Base-by-base conservation (phyloP, 2,797 vertebrate species). In the Amblyraja radiata region DNA sequence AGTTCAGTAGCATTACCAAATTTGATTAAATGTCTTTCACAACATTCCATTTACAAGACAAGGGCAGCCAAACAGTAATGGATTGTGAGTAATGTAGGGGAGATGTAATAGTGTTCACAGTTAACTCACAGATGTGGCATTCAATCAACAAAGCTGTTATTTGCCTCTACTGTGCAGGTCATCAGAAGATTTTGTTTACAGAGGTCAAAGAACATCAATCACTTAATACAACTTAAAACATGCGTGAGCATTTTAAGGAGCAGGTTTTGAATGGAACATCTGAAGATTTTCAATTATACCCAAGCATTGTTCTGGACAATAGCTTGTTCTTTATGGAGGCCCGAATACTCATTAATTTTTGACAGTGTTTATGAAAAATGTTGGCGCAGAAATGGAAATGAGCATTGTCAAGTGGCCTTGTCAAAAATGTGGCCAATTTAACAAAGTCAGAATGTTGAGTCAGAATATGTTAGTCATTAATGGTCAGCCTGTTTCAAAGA, bases 341-440 rank as follows among this genome's bases (percentile, higher is more conserved):
- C 68, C 76, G 36, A 54, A 76, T 46, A 11, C 46, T 76, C 39
- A 92, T 76, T 76, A 92, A 28, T 10, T 91, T 74, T 36, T 74
- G 10, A 46, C 90, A 46, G 8, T 91, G 90, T 91, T 91, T 91
- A 46, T 11, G 5, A 54, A 39, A 54, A 23, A 74, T 91, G 14
- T 46, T 91, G 39, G 10, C 46, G 68, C 71, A 6, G 28, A 74
- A 91, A 91, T 91, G 21, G 90, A 91, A 91, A 91, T 74, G 6
- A 91, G 39, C 68, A 91, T 71, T 74, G 39, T 91, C 68, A 46
- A 91, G 71, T 74, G 65, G 36, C 90, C 71, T 71, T 74, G 90
- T 91, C 90, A 91, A 74, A 91, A 23, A 25, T 91, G 32, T 28
- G 36, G 71, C 3, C 9, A 18, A 74, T 18, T 74, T 68, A 91